Evolutionary conservation across 2,113 vertebrate species (phyloP).

Genomic region (Phaethon lepturus): DNA sequence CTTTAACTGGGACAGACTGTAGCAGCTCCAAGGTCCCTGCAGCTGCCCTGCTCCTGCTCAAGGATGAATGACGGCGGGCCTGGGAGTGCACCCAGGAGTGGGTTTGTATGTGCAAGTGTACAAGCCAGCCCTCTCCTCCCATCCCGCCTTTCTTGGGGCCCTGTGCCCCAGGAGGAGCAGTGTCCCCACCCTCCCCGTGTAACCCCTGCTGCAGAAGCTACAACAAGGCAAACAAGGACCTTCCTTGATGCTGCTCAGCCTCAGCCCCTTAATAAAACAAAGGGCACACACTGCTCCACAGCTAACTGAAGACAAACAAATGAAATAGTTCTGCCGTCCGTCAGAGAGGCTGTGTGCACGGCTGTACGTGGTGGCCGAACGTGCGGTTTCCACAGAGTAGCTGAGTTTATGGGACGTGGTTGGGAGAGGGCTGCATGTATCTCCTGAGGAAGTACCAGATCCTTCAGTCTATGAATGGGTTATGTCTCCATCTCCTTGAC

Average conservation of each 20-base stretch:
- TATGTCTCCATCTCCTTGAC: background rate
- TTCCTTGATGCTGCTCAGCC: background rate
- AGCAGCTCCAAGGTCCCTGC: background rate
- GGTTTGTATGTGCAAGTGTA: background rate
- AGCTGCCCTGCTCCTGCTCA: background rate
- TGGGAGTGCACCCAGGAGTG: background rate
- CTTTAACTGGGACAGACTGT: background rate
- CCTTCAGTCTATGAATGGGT: background rate
- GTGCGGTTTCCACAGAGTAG: rapidly evolving
- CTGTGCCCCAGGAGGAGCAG: background rate
- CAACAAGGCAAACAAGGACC: background rate
- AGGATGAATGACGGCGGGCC: background rate
- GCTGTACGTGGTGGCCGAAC: rapidly evolving
- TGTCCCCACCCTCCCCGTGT: background rate
- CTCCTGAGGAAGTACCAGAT: background rate
- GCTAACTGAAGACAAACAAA: background rate
- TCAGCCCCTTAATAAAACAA: background rate
- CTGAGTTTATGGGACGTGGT: background rate
- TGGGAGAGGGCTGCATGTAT: background rate
- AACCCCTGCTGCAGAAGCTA: background rate
- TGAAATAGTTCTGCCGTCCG: background rate
- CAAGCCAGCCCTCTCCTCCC: background rate
- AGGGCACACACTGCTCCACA: background rate
- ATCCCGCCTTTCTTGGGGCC: background rate
- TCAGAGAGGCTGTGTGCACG: background rate